Evolutionary conservation across 2,888 invertebrate genomes (phyloP).

Genomic region (Drosophila peninsularis): DNA sequence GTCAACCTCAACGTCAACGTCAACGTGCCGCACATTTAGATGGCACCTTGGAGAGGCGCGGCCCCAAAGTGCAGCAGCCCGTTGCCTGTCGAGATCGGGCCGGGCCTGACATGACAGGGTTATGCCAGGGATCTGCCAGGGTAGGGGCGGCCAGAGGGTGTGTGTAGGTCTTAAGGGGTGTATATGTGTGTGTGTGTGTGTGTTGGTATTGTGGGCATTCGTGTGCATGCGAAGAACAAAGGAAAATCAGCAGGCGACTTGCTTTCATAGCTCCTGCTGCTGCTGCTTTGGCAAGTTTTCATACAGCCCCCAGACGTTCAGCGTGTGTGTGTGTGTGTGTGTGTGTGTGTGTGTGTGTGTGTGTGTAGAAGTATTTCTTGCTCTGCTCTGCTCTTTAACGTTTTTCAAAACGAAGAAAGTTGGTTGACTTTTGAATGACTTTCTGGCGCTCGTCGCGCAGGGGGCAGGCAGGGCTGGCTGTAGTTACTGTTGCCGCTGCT

Average conservation of each 20-base stretch:
- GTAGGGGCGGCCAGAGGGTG: not conserved
- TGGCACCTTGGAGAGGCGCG: conserved; percentile 66
- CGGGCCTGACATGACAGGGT: conserved; percentile 7
- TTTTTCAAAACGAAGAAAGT: conserved; percentile 83
- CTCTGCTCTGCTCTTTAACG: conserved; percentile 69
- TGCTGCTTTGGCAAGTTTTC: conserved; percentile 36
- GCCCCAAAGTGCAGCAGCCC: conserved; percentile 47
- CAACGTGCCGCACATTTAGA: conserved; percentile 68
- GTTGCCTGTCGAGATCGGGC: conserved; percentile 22
- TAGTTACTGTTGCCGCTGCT: conserved; percentile 21
- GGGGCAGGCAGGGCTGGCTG: conserved; percentile 23
- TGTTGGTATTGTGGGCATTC: conserved; percentile 35
- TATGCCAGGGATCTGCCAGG: not conserved
- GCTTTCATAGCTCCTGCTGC: conserved; percentile 30
- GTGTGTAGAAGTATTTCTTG: conserved; percentile 38
- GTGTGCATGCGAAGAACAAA: conserved; percentile 73
- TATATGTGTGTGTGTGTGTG: not conserved
- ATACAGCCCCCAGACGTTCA: conserved; percentile 29
- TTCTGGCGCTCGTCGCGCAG: conserved; percentile 57
- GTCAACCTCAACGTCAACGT: conserved; percentile 32
- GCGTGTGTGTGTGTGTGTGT: conserved; percentile 20
- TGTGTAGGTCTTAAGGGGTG: too few species aligned
- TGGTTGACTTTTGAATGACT: conserved; percentile 85
- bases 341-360: conserved; percentile 7
- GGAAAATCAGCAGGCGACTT: conserved; percentile 63